Evolutionary conservation across 2,113 vertebrate species (phyloP), one percentile per base, ranked within the genome.

Genomic region (Phyllostomus discolor): DNA sequence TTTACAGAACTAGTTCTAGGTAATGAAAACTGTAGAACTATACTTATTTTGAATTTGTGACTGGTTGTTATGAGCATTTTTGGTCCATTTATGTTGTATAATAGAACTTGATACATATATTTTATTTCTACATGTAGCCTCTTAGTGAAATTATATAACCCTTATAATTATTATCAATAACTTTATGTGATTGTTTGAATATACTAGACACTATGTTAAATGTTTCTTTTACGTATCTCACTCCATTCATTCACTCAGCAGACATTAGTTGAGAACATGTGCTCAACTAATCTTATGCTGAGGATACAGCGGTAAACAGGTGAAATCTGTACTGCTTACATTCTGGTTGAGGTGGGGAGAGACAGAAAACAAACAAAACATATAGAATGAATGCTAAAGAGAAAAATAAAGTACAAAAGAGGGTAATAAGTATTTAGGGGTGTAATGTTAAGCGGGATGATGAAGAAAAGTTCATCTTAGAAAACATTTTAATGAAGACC

Each of bases 1-100:
- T 54, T 88, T 95, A 62, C 66, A 62, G 48, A 95, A 43, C 24
- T 85, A 69, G 17, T 54, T 95, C 83, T 84, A 54, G 70, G 1
- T 82, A 90, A 88, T 93, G 17, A 79, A 97, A 94, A 31, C 41
- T 88, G 16, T 59, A n/a, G 7, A 91, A 76, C n/a, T 38, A 31
- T 46, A 46, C 64, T 92, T 92, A 52, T 94, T 92, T 43, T 88
- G 2, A 88, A 92, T 28, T 67, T 72, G 15, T 66, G 85, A 26
- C 46, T 76, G 7, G 9, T 67, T 89, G 33, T 73, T 35, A 73
- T 22, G 73, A 57, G 1, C 7, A 48, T 87, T 90, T 82, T 88
- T 92, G 59, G 28, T 57, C 8, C 31, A 50, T 50, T 72, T 78
- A n/a, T 70, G 41, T 10, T 83, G 24, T 78, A 22, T 48, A 11